Percentiles rank a stretch among this genome's conserved stretches.
Conservation (phyloP, 23 tunicate species). For the Clavelina lepadiformis region DNA sequence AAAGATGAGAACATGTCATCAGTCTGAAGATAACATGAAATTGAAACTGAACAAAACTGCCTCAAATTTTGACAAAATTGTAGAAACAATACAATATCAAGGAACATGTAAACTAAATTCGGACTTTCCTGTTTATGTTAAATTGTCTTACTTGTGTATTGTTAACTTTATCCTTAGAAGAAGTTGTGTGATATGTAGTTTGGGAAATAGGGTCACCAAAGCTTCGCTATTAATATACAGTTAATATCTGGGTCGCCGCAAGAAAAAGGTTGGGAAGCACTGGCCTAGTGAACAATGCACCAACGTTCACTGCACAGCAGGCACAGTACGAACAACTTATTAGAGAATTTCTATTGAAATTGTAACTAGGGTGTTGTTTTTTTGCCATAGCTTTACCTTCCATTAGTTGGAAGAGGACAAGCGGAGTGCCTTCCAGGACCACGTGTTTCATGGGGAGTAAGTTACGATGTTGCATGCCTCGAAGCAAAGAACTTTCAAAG, state of each 20-base stretch:
- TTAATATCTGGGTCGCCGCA: too few relatives aligned
- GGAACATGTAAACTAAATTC: slow-evolving; percentile 1
- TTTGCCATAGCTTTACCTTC: too few relatives aligned
- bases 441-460: slow-evolving; percentile 56
- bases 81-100: slow-evolving; percentile 1
- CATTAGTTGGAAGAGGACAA: slow-evolving; percentile 53
- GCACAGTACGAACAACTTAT: too few relatives aligned
- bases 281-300: too few relatives aligned
- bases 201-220: too few relatives aligned
- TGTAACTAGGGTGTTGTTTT: too few relatives aligned
- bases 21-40: slow-evolving; percentile 6
- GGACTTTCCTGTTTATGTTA: slow-evolving; percentile 1
- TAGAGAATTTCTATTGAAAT: too few relatives aligned
- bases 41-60: slow-evolving; percentile 1
- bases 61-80: slow-evolving; percentile 9
- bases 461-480: slow-evolving; percentile 78
- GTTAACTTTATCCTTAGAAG: background rate
- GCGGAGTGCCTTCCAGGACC: slow-evolving; percentile 55
- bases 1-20: slow-evolving; percentile 1
- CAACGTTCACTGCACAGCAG: too few relatives aligned
- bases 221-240: too few relatives aligned
- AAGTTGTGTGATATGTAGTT: background rate
- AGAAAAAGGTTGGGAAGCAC: too few relatives aligned
- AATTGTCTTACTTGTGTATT: background rate
- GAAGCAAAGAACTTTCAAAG: slow-evolving; percentile 65